Evolutionary conservation across 2,888 invertebrate species (phyloP), one percentile per base, ranked within the genome.

Genomic region (Patella pellucida): DNA sequence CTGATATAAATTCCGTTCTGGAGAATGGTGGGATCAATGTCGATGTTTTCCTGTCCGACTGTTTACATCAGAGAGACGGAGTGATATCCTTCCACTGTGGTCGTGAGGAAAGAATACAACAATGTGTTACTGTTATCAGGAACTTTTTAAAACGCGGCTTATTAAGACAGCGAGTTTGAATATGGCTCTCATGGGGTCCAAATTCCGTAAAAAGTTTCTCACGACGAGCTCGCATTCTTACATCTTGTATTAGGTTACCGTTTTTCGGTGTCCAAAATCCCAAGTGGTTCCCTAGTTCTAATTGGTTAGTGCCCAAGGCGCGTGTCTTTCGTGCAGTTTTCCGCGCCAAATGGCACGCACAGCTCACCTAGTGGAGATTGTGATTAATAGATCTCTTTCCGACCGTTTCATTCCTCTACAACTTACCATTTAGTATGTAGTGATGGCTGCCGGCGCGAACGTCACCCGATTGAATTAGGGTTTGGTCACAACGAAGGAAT

Each of bases 321-420:
- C 62, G 62, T 62, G 62, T 62, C 62, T 19, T 62, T 62, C 62
- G 62, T 62, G 62, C 62, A 62, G 62, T 62, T 62, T 62, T 62
- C 62, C 62, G 62, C 62, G 62, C 62, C 62, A 62, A 62, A 62
- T 62, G 23, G 23, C 62, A 62, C 62, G 62, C 62, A 23, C 23
- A 62, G 23, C 23, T 62, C 62, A 62, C 62, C 62, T 62, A 62
- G 12, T 23, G 62, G 23, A 62, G 23, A 62, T 62, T 12, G 62
- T 62, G 62, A 62, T 62, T 23, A 62, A 62, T 62, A 62, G 23
- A 62, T 62, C 62, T 62, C 19, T 62, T n/a, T 62, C 23, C 62
- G 19, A 62, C 19, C 23, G 12, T 19, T 62, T 62, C 19, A 23
- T 23, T 23, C 12, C 19, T 62, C 62, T 19, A 11, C 16, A 62